Conservation (phyloP, 2,797 vertebrate species). For the Onychomys leucogaster region DNA sequence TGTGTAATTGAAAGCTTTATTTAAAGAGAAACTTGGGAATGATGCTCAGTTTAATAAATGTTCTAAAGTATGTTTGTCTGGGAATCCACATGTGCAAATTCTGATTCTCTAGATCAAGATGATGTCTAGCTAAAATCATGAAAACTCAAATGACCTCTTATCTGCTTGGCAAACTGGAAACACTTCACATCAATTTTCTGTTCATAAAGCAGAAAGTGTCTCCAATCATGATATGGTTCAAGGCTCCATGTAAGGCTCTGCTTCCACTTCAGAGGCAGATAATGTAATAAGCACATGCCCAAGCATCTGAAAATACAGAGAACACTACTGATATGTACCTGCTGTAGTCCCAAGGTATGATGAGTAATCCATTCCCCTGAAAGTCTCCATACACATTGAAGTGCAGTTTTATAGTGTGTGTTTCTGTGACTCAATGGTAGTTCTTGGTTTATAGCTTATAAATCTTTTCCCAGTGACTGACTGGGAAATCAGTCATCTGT, state of each 20-base stretch:
- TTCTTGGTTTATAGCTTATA: conserved; percentile 55
- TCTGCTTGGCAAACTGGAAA: conserved; percentile 49
- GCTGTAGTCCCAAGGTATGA: conserved; percentile 57
- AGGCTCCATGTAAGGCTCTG: conserved; percentile 21
- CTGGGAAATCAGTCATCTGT: neutral
- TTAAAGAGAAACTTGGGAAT: neutral
- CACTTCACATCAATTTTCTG: conserved; percentile 66
- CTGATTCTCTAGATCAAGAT: conserved; percentile 12
- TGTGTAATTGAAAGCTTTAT: conserved; percentile 42
- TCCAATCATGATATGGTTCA: conserved; percentile 55
- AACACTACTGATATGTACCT: conserved; percentile 52
- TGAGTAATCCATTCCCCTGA: conserved; percentile 70
- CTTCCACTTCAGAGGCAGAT: conserved; percentile 61
- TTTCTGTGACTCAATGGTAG: conserved; percentile 57
- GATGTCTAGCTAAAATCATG: conserved; percentile 41
- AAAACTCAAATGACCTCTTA: conserved; percentile 65
- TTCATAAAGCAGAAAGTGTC: conserved; percentile 19
- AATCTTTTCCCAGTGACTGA: neutral
- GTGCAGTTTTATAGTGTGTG: neutral
- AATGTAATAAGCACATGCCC: conserved; percentile 71
- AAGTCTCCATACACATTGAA: conserved; percentile 70
- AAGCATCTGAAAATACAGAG: conserved; percentile 69
- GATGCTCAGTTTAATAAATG: neutral
- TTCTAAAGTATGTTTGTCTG: conserved; percentile 34
- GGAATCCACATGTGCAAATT: conserved; percentile 9